phyloP scores from a whole-genome alignment of 2,888 invertebrate species.

The Pollenia labialis region DNA sequence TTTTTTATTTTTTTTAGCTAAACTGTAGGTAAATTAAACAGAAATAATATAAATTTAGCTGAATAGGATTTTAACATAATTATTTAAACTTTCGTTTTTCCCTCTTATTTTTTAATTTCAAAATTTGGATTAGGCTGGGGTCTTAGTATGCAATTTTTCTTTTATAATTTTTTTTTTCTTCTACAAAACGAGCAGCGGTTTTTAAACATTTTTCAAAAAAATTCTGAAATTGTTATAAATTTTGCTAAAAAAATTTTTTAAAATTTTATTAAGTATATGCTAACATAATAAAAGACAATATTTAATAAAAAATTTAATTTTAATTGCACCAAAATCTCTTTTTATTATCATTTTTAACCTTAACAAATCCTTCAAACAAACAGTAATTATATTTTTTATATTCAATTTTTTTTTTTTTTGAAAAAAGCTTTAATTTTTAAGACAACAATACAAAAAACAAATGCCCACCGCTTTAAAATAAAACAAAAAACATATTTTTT shows the following conservation, averaged over 20 bases:
- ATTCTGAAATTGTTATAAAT: not conserved
- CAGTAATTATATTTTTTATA: constrained; percentile 21
- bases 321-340: constrained; percentile 60
- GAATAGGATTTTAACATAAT: too few species aligned
- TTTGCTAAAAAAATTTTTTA: not conserved
- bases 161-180: not conserved
- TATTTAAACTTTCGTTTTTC: not conserved
- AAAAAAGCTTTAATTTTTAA: constrained; percentile 52
- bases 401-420: constrained; percentile 32
- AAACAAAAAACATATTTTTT: constrained; percentile 20
- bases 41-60: too few species aligned
- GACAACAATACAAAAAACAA: constrained; percentile 50
- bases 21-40: too few species aligned
- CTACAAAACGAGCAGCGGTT: constrained; percentile 36
- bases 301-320: constrained; percentile 26
- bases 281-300: constrained; percentile 51
- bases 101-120: constrained; percentile 1
- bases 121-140: constrained; percentile 33
- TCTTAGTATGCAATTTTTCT: constrained; percentile 34
- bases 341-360: constrained; percentile 8
- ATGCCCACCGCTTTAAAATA: constrained; percentile 68
- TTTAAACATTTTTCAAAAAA: not conserved
- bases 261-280: constrained; percentile 8
- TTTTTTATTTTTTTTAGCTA: too few species aligned
- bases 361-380: constrained; percentile 21